A percentile compares a stretch with the other conserved stretches of the same genome.
Evolutionary conservation across 2,888 invertebrate species (phyloP).

Genomic region (Nematopogon swammerdamellus): DNA sequence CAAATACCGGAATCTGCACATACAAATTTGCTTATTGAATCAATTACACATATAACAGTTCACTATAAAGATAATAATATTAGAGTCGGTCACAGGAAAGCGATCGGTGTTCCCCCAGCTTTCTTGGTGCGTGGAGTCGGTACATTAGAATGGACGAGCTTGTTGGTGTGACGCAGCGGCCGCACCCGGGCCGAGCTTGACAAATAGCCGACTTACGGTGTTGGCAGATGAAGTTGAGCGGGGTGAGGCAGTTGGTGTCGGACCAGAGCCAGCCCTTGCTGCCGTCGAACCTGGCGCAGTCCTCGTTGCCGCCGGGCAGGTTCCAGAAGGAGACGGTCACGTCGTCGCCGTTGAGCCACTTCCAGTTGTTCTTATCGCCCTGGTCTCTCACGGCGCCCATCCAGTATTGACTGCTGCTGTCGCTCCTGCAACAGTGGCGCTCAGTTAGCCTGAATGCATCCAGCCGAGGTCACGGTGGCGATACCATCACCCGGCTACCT

Average conservation of each 20-base stretch:
- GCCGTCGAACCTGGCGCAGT: constrained; percentile 88
- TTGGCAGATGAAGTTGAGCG: constrained; percentile 88
- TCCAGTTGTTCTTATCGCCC: constrained; percentile 75
- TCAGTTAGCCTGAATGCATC: background rate
- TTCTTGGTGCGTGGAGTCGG: too few relatives aligned
- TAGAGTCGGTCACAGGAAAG: too few relatives aligned
- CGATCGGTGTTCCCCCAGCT: too few relatives aligned
- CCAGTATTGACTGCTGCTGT: constrained; percentile 92
- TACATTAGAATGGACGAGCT: too few relatives aligned
- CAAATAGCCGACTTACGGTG: constrained; percentile 82
- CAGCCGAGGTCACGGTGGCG: too few relatives aligned
- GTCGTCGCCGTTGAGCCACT: constrained; percentile 87
- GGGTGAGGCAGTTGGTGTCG: constrained; percentile 81
- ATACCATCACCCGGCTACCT: too few relatives aligned
- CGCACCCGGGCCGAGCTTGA: too few relatives aligned
- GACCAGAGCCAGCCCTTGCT: constrained; percentile 95
- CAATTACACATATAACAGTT: too few relatives aligned
- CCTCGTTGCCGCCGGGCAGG: constrained; percentile 76
- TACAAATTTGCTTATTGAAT: too few relatives aligned
- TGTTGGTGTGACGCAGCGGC: too few relatives aligned
- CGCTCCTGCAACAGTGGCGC: constrained; percentile 56
- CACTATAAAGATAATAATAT: too few relatives aligned
- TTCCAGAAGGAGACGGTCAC: constrained; percentile 92
- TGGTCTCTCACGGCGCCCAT: constrained; percentile 89
- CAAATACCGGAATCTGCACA: too few relatives aligned